Percentiles rank a stretch among this genome's conserved stretches.
Conservation (phyloP, 37 sponge, comb jelly and placozoan species). For the Agelas oroides region DNA sequence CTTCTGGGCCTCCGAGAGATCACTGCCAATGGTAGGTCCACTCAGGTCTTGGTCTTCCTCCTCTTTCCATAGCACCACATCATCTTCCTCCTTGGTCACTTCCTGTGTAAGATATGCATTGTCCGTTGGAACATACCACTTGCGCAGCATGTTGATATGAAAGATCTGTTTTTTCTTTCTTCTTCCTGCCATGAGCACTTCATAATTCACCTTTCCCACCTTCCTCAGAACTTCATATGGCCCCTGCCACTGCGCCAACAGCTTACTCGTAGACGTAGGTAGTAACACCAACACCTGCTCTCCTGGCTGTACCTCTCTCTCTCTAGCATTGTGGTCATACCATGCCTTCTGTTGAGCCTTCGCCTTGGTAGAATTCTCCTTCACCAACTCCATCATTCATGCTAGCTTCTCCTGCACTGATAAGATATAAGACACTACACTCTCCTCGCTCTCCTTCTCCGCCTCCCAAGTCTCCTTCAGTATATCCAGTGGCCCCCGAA, state of each 20-base stretch:
- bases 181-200: constrained; percentile 30
- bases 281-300: constrained; percentile 50
- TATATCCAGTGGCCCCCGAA: constrained; percentile 63
- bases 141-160: constrained; percentile 43
- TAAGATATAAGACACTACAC: constrained; percentile 44
- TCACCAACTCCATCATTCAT: constrained; percentile 16
- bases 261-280: constrained; percentile 25
- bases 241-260: constrained; percentile 50
- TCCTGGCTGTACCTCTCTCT: constrained; percentile 16
- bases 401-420: constrained; percentile 26
- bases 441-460: neutral
- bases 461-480: constrained; percentile 58
- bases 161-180: constrained; percentile 4
- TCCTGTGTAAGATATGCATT: no score
- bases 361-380: constrained; percentile 31
- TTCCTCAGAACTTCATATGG: constrained; percentile 25
- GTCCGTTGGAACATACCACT: constrained; percentile 12
- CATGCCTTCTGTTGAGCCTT: constrained; percentile 38
- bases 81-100: no score
- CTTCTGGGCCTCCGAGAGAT: neutral
- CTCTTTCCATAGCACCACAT: no score
- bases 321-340: constrained; percentile 44
- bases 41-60: no score
- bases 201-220: constrained; percentile 48
- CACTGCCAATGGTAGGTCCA: no score